Evolutionary conservation across 2,113 vertebrate genomes (phyloP), one percentile per base, ranked within the genome.

Genomic region (Larimichthys crocea): DNA sequence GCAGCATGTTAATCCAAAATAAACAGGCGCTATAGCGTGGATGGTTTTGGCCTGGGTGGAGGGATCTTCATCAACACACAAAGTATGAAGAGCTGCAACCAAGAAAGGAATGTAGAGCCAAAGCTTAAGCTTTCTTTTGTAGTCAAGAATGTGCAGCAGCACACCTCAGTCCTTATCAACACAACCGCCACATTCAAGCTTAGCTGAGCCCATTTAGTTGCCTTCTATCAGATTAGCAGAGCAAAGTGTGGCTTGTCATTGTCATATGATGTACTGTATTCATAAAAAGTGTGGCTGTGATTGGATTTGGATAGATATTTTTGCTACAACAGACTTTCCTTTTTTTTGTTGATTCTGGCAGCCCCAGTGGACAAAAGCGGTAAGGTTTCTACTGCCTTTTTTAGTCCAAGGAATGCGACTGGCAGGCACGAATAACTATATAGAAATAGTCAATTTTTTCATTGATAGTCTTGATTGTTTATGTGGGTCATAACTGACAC

Each of bases 1-100:
- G 95, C 96, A 96, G 95, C 96, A 95, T 95, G 96, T 96, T 96
- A 95, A 96, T 96, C 85, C 95, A 96, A 96, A 97, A 96, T 95
- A 92, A 95, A 94, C 93, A 87, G 92, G 90, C 93, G 90, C 95
- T 93, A 93, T 93, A 93, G 93, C 89, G 91, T 92, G 91, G 91
- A 93, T 88, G 86, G 92, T 91, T 93, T 95, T 95, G 20, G 94
- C 91, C 3, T 35, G 86, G 95, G 93, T 86, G 87, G 87, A 91
- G 86, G 90, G 93, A 94, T 95, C 81, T 73, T 79, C 83, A 79
- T 76, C 75, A 89, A 68, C 24, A 75, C 61, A 63, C 35, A 49
- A n/a, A 61, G 71, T 29, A 82, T 24, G 55, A 72, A 62, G 72
- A 68, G 69, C 57, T 80, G 69, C 75, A 55, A 65, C 74, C 80